phyloP scores from a whole-genome alignment of 2,113 vertebrate genomes.

The Jacana jacana region DNA sequence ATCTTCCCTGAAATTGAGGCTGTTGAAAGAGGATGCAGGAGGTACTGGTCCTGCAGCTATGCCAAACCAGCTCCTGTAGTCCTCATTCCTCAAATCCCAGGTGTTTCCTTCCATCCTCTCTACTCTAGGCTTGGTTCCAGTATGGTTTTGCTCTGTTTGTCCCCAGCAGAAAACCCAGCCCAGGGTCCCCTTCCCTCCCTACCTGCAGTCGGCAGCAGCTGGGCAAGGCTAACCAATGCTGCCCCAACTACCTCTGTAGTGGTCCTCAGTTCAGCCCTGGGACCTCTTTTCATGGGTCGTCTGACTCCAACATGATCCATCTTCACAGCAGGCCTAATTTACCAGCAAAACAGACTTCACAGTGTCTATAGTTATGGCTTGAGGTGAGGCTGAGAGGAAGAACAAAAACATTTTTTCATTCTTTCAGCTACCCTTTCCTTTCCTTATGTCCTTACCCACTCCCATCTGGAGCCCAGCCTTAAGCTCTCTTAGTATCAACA shows the following conservation, averaged over 20 bases:
- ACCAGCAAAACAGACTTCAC: not conserved
- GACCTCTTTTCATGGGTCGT: not conserved
- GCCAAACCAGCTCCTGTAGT: not conserved
- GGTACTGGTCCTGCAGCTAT: not conserved
- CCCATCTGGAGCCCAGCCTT: not conserved
- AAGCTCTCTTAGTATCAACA: not conserved
- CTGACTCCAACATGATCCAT: not conserved
- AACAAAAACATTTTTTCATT: not conserved
- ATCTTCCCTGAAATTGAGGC: not conserved
- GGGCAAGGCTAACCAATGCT: not conserved
- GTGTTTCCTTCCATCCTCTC: not conserved
- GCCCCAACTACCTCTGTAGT: rapidly evolving
- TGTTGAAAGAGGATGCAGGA: not conserved
- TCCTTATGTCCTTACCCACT: not conserved
- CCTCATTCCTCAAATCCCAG: not conserved
- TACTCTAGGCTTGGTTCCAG: not conserved
- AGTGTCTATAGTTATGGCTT: not conserved
- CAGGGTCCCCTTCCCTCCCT: not conserved
- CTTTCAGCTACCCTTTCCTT: not conserved
- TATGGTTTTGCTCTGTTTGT: not conserved
- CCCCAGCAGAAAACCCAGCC: not conserved
- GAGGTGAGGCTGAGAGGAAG: not conserved
- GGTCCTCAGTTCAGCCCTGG: not conserved
- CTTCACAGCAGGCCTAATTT: not conserved
- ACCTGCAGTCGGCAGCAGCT: not conserved